Percentiles rank a stretch among this genome's conserved stretches.
Evolutionary conservation across 2,113 vertebrate species (phyloP).

Genomic region (Heteronetta atricapilla): DNA sequence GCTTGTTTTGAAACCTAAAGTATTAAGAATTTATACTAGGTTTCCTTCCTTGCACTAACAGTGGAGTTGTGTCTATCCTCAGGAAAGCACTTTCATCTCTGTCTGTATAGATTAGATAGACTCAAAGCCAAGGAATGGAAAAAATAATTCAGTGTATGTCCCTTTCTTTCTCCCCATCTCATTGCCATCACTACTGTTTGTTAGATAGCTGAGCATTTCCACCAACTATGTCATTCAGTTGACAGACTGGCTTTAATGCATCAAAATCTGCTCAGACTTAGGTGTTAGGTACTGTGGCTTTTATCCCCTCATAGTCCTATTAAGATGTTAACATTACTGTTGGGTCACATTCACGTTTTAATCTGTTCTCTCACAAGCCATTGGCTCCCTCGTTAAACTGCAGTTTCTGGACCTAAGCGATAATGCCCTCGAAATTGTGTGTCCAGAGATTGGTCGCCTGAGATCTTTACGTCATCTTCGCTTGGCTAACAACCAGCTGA

Average conservation of each 20-base stretch:
- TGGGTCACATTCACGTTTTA: constrained; percentile 28
- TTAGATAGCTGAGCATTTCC: background rate
- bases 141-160: background rate
- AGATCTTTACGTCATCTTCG: constrained; percentile 90
- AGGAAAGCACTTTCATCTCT: background rate
- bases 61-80: background rate
- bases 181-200: background rate
- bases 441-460: constrained; percentile 93
- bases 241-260: background rate
- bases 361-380: constrained; percentile 81
- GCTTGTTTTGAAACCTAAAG: background rate
- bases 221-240: background rate
- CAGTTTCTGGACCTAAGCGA: constrained; percentile 95
- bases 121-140: background rate
- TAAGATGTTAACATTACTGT: background rate
- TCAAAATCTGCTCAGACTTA: background rate
- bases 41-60: background rate
- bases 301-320: background rate
- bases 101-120: background rate
- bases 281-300: background rate
- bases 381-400: constrained; percentile 90
- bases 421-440: constrained; percentile 92
- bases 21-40: background rate
- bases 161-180: background rate
- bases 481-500: constrained; percentile 92